These are phyloP conservation scores for Sarcophaga carnaria DNA, from an alignment of 2,888 invertebrate species.

Conservation along the genomic window DNA sequence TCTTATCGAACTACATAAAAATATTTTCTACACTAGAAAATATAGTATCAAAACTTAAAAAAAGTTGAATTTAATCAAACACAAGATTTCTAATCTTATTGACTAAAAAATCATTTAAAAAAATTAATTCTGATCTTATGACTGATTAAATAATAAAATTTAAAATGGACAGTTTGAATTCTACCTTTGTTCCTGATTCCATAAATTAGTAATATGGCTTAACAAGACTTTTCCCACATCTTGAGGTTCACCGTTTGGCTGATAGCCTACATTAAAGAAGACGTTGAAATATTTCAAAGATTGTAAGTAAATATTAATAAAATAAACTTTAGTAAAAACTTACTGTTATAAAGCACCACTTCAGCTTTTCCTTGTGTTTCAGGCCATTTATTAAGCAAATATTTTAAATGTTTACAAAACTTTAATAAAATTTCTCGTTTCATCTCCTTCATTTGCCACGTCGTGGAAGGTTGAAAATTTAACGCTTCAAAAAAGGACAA, in stretches of 20 bases:
- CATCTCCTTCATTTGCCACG: slow-evolving; percentile 77
- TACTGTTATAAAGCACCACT: slow-evolving; percentile 76
- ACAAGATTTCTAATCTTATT: no score
- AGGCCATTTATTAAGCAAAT: slow-evolving; percentile 74
- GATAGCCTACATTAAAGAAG: slow-evolving; percentile 71
- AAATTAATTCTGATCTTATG: no score
- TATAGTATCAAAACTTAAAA: no score
- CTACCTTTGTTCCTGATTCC: slow-evolving; percentile 40
- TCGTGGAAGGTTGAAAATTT: slow-evolving; percentile 72
- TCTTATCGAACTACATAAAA: no score
- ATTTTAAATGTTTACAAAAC: slow-evolving; percentile 75
- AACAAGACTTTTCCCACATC: slow-evolving; percentile 75
- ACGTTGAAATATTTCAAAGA: background rate
- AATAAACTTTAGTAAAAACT: slow-evolving; percentile 40
- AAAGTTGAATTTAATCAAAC: no score
- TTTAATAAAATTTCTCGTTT: slow-evolving; percentile 77
- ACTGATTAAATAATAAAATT: background rate
- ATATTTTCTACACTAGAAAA: no score
- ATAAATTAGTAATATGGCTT: slow-evolving; percentile 64
- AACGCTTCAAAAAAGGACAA: slow-evolving; percentile 77
- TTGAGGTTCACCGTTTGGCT: slow-evolving; percentile 70
- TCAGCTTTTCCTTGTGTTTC: slow-evolving; percentile 75
- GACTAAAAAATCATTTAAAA: no score
- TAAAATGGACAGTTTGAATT: background rate
- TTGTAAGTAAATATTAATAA: background rate